phyloP scores from a whole-genome alignment of 1,140 invertebrate genomes.

The Drosophila ironensis region DNA sequence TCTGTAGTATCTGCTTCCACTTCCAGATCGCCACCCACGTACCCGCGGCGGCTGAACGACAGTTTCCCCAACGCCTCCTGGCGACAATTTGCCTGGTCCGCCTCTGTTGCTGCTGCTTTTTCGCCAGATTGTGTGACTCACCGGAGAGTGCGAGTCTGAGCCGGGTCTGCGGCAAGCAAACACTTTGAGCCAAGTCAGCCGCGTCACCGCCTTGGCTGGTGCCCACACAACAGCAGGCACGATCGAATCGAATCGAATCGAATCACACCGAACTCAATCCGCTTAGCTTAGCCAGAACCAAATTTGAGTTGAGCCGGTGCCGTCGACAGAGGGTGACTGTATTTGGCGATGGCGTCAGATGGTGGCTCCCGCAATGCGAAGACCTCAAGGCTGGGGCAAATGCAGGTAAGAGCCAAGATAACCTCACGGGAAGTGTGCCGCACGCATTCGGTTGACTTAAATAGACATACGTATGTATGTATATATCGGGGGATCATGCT shows the following conservation, averaged over 20 bases:
- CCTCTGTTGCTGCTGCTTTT: slow-evolving; percentile 9
- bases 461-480: background rate
- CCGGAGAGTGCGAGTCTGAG: slow-evolving; percentile 44
- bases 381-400: slow-evolving; percentile 83
- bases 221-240: slow-evolving; percentile 64
- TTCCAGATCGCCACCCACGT: slow-evolving; percentile 55
- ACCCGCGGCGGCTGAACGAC: slow-evolving; percentile 65
- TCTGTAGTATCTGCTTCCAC: slow-evolving; percentile 29
- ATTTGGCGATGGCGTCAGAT: slow-evolving; percentile 80
- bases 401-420: slow-evolving; percentile 83
- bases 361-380: slow-evolving; percentile 57
- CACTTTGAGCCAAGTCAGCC: slow-evolving; percentile 28
- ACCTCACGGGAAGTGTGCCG: slow-evolving; percentile 9
- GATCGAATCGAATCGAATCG: slow-evolving; percentile 5
- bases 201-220: slow-evolving; percentile 46
- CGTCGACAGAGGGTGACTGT: slow-evolving; percentile 16
- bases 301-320: slow-evolving; percentile 8
- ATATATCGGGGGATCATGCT: too few relatives aligned
- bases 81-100: slow-evolving; percentile 22
- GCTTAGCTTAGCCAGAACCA: background rate
- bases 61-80: slow-evolving; percentile 16
- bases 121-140: slow-evolving; percentile 46
- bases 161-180: slow-evolving; percentile 51
- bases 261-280: slow-evolving; percentile 28
- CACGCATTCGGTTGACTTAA: background rate